These are phyloP conservation scores for Scopus umbretta DNA, from an alignment of 2,113 vertebrate genomes.

Conservation along the genomic window DNA sequence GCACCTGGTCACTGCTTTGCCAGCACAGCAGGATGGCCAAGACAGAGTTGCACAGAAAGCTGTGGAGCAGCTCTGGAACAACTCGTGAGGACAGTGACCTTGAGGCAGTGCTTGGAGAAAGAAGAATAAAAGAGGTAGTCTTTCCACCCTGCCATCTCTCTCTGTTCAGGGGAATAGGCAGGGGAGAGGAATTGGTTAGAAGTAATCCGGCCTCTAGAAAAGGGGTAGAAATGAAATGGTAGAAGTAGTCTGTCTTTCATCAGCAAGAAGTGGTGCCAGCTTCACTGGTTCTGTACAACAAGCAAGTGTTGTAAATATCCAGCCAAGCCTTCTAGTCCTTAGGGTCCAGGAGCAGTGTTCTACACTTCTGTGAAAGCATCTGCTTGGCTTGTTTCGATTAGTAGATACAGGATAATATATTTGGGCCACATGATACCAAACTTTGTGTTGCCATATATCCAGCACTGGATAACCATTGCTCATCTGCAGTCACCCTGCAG, in stretches of 20 bases:
- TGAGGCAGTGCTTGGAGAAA: background rate
- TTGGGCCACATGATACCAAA: background rate
- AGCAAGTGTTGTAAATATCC: background rate
- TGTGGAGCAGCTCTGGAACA: too few relatives aligned
- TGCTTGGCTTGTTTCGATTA: rapidly evolving
- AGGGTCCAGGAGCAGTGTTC: background rate
- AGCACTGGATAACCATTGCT: background rate
- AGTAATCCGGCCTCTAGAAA: background rate
- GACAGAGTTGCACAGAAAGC: background rate
- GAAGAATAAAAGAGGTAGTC: background rate
- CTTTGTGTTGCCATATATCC: background rate
- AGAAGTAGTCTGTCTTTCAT: background rate
- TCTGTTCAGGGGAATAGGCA: background rate
- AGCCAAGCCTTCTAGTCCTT: background rate
- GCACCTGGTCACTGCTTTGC: background rate
- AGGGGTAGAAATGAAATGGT: background rate
- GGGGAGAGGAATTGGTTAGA: background rate
- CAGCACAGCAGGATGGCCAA: background rate
- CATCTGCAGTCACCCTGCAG: background rate
- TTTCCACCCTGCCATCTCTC: background rate
- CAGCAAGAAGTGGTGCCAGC: background rate
- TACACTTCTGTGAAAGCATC: background rate
- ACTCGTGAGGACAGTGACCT: background rate
- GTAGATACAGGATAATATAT: background rate
- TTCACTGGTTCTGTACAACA: background rate